Conservation (phyloP, 64 coral and sea anemone species). For the Montipora sp. region DNA sequence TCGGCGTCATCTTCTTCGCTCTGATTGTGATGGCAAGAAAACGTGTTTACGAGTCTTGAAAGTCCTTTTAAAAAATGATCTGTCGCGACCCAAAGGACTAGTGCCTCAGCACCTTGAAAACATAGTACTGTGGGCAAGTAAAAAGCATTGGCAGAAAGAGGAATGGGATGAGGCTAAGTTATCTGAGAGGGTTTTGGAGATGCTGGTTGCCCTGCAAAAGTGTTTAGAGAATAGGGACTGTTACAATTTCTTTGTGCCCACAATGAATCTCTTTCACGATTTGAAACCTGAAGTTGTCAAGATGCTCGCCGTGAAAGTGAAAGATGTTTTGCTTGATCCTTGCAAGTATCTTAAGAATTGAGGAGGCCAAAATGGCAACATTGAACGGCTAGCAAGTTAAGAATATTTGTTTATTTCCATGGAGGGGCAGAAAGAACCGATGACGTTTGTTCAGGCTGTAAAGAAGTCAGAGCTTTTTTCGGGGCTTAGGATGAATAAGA, state of each 20-base stretch:
- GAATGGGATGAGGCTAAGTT: slow-evolving; percentile 68
- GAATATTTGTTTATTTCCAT: too few species aligned
- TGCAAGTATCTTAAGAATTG: slow-evolving; percentile 65
- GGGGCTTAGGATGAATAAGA: too few species aligned
- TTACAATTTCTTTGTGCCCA: slow-evolving; percentile 76
- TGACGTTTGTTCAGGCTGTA: too few species aligned
- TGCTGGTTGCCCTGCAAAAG: slow-evolving; percentile 57
- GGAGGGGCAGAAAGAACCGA: too few species aligned
- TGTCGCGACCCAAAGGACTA: slow-evolving; percentile 68
- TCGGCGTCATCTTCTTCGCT: slow-evolving; percentile 56
- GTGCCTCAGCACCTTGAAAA: slow-evolving; percentile 77
- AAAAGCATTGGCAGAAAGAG: slow-evolving; percentile 40
- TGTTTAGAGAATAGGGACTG: slow-evolving; percentile 73
- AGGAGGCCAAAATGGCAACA: neutral
- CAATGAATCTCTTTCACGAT: slow-evolving; percentile 69
- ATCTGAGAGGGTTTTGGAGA: slow-evolving; percentile 67
- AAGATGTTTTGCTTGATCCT: slow-evolving; percentile 72
- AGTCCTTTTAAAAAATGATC: slow-evolving; percentile 70
- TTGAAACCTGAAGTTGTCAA: slow-evolving; percentile 14
- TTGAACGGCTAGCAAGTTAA: too few species aligned
- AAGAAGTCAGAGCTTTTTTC: too few species aligned
- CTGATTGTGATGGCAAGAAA: slow-evolving; percentile 58
- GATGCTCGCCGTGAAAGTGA: slow-evolving; percentile 61
- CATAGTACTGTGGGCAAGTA: slow-evolving; percentile 65
- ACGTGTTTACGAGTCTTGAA: slow-evolving; percentile 78